Base-by-base conservation (phyloP, 2,113 vertebrate genomes). In the Ceratotherium simum region DNA sequence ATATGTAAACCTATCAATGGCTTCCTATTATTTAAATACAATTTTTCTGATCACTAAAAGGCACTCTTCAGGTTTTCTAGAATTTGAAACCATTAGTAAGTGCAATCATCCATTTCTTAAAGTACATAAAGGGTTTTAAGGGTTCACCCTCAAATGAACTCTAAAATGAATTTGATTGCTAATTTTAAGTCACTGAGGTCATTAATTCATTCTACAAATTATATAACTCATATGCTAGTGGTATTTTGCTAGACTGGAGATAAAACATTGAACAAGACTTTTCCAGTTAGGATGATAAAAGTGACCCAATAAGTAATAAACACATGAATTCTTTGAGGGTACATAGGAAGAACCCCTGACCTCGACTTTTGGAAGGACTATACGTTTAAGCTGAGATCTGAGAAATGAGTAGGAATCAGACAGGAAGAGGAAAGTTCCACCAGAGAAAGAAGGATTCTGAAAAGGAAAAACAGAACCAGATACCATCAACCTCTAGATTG, bases 111-210 rank as follows among this genome's bases (percentile, higher is more conserved):
- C 39, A 25, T 17, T 27, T 92, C 51, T 54, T 92, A 64, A 65
- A 67, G 17, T 13, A 58, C 16, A 72, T 72, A 48, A 23, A 72
- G 14, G 13, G 13, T 54, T 54, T 54, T 54, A 54, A 54, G 51
- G 3, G 51, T 14, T 54, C 51, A 54, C 51, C 13, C 12, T 54
- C 51, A 54, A 54, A 54, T 54, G 56, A 18, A 48, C 48, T 11
- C 48, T 48, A 48, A 48, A 48, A 72, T 72, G 56, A 18, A 72
- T 27, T 83, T 48, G 20, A 48, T 54, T 21, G 21, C 27, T 69
- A 39, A 92, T 86, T 89, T 90, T 78, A 90, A 88, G 60, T 48
- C 60, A 86, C 20, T 51, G 8, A 29, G n/a, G 54, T 72, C 42
- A 72, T 76, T 58, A 81, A 75, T 5, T 90, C 13, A 46, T 70